phyloP scores from a whole-genome alignment of 2,113 vertebrate species.

The Colinus virginianus region DNA sequence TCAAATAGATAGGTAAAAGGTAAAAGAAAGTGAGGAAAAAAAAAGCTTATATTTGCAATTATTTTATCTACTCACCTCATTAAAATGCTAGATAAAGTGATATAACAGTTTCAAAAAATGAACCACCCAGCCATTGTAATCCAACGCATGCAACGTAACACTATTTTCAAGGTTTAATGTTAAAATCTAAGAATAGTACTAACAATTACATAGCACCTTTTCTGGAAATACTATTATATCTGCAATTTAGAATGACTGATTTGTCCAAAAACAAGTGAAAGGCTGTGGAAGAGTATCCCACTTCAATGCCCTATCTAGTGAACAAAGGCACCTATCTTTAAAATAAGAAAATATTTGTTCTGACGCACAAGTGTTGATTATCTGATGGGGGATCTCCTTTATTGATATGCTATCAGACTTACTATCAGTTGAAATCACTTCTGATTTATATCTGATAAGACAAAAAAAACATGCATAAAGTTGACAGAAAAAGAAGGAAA shows the following conservation, averaged over 20 bases:
- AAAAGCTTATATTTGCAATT: not conserved
- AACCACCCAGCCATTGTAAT: not conserved
- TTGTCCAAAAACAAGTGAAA: not conserved
- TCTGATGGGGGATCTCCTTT: not conserved
- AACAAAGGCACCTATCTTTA: not conserved
- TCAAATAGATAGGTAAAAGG: not conserved
- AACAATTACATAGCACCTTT: not conserved
- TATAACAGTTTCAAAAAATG: not conserved
- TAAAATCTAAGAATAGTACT: not conserved
- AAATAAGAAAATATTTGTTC: not conserved
- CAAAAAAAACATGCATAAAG: not conserved
- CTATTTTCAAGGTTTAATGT: not conserved
- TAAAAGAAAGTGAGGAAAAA: not conserved
- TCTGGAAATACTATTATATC: not conserved
- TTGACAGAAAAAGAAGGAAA: not conserved
- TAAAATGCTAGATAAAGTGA: not conserved
- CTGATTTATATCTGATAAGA: not conserved
- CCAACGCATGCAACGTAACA: not conserved
- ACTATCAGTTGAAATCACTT: not conserved
- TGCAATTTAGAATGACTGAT: not conserved
- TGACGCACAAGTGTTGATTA: not conserved
- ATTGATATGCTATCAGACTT: not conserved
- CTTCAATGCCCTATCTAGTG: not conserved
- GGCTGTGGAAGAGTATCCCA: not conserved
- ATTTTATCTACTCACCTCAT: not conserved